These are phyloP conservation scores for Oreochromis niloticus DNA, from an alignment of 2,113 vertebrate species.

Conservation along the genomic window DNA sequence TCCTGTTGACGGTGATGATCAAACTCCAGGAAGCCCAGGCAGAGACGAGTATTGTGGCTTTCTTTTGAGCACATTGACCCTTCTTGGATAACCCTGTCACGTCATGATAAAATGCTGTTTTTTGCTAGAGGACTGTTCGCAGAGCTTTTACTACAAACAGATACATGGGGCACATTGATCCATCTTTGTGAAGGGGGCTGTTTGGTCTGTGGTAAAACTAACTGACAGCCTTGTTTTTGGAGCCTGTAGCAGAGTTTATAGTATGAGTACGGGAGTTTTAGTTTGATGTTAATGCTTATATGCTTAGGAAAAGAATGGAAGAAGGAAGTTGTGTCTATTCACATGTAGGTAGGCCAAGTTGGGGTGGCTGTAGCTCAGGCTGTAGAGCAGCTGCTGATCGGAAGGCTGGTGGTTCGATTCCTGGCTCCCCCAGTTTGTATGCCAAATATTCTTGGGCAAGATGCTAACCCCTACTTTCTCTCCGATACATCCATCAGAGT, in stretches of 20 bases:
- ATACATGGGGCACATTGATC: not conserved
- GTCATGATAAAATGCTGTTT: not conserved
- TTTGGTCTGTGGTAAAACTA: not conserved
- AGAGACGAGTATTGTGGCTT: not conserved
- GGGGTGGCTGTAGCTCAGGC: not conserved
- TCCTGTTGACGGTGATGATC: slow-evolving; percentile 2
- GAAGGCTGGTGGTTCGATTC: not conserved
- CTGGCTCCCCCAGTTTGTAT: not conserved
- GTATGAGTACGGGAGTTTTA: not conserved
- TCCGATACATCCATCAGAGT: not conserved
- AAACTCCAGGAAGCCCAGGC: not conserved
- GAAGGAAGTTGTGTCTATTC: not conserved
- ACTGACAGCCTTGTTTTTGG: not conserved
- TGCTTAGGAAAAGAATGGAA: not conserved
- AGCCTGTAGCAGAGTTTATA: not conserved
- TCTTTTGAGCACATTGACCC: not conserved
- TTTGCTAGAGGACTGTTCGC: not conserved
- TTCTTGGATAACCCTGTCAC: not conserved
- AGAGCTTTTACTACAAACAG: not conserved
- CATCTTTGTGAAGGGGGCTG: not conserved
- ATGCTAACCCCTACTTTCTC: not conserved
- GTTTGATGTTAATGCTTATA: not conserved
- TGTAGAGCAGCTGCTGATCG: not conserved
- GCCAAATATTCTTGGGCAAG: not conserved
- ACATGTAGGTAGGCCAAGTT: not conserved